phyloP scores from a whole-genome alignment of 1,140 invertebrate genomes.

The Drosophila ambigua region DNA sequence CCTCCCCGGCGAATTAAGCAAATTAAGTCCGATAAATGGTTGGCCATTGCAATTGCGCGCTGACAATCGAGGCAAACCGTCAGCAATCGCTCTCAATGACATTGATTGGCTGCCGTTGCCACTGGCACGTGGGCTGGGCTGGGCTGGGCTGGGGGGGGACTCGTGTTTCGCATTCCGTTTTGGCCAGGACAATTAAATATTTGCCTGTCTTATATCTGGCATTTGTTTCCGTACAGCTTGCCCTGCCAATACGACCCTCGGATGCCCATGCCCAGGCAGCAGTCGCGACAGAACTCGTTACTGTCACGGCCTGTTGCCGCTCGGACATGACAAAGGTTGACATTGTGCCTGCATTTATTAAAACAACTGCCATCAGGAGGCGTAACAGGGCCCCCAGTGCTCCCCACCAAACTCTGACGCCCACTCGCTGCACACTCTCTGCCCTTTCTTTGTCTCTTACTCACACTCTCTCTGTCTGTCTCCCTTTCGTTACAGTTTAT shows the following conservation, averaged over 20 bases:
- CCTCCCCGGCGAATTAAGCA: slow-evolving; percentile 17
- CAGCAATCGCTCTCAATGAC: slow-evolving; percentile 46
- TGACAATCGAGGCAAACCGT: slow-evolving; percentile 19
- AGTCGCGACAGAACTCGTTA: slow-evolving; percentile 66
- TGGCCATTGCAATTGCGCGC: slow-evolving; percentile 5
- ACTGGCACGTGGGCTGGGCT: too few relatives aligned
- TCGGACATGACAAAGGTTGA: slow-evolving; percentile 77
- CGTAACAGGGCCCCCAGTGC: slow-evolving; percentile 4
- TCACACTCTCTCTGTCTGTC: not conserved
- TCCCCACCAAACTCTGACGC: not conserved
- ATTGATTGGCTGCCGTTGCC: slow-evolving; percentile 63
- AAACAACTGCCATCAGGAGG: slow-evolving; percentile 62
- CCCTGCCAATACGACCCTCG: slow-evolving; percentile 11
- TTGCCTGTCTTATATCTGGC: slow-evolving; percentile 42
- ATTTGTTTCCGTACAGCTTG: slow-evolving; percentile 38
- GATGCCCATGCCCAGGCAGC: not conserved
- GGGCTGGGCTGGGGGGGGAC: too few relatives aligned
- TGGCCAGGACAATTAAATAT: slow-evolving; percentile 65
- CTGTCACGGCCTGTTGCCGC: slow-evolving; percentile 71
- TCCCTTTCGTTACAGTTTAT: slow-evolving; percentile 66
- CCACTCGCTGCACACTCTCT: too few relatives aligned
- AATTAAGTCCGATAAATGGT: slow-evolving; percentile 43
- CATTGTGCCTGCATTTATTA: slow-evolving; percentile 75
- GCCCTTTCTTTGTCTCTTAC: not conserved
- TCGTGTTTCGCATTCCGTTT: slow-evolving; percentile 43